Conservation (phyloP, 30 jellyfish, hydroid and myxozoan genomes). For the Aurelia aurita region DNA sequence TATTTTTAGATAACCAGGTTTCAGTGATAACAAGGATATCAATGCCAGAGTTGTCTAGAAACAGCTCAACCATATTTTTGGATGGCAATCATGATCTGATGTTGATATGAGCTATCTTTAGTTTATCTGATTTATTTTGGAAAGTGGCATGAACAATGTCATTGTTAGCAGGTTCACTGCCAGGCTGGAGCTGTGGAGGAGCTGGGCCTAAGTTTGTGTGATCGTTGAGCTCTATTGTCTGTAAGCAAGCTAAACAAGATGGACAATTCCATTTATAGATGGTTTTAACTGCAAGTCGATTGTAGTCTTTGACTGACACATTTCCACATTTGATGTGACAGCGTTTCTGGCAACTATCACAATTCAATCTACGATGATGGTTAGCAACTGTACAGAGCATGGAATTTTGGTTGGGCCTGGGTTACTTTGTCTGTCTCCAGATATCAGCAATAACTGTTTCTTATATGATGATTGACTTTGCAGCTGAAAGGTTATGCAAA, state of each 20-base stretch:
- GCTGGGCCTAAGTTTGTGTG: constrained; percentile 21
- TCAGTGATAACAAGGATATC: constrained; percentile 14
- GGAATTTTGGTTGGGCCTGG: constrained; percentile 8
- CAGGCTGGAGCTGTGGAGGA: constrained; percentile 12
- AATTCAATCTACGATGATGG: constrained; percentile 12
- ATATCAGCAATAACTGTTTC: constrained; percentile 5
- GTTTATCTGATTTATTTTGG: constrained; percentile 9
- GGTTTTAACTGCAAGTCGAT: constrained; percentile 13
- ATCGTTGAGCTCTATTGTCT: constrained; percentile 2
- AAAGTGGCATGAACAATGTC: constrained; percentile 6
- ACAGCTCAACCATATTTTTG: neutral
- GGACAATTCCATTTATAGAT: constrained; percentile 14
- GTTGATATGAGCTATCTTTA: constrained; percentile 13
- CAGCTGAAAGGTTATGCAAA: constrained; percentile 8
- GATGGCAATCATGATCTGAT: constrained; percentile 5
- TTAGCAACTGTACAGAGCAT: constrained; percentile 11
- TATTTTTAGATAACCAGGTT: too few relatives aligned
- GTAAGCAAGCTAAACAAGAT: constrained; percentile 2
- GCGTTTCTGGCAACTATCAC: constrained; percentile 13
- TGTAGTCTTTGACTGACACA: constrained; percentile 20
- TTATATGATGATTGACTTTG: constrained; percentile 9
- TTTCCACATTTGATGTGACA: constrained; percentile 12
- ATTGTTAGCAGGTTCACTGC: constrained; percentile 1
- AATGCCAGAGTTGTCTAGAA: neutral
- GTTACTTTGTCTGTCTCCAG: constrained; percentile 10